Percentiles rank a stretch among this genome's conserved stretches.
Evolutionary conservation across 2,888 invertebrate species (phyloP).

Genomic region (Malthinus flaveolus): DNA sequence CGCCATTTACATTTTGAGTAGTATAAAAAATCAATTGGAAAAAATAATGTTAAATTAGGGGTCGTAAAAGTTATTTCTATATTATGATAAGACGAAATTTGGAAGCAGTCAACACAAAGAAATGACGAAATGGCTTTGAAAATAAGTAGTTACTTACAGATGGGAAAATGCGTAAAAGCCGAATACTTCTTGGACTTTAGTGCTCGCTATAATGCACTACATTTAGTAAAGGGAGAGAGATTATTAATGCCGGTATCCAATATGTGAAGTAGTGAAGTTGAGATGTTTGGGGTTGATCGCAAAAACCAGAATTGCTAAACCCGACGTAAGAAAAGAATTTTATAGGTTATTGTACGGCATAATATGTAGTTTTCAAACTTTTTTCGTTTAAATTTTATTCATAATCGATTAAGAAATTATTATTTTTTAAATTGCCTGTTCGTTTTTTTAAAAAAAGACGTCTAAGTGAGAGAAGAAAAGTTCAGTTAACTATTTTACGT

Average conservation of each 20-base stretch:
- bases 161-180: slow-evolving; percentile 17
- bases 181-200: slow-evolving; percentile 17
- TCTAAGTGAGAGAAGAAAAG: no score
- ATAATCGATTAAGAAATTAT: no score
- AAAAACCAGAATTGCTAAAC: slow-evolving; percentile 20
- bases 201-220: slow-evolving; percentile 22
- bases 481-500: no score
- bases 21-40: slow-evolving; percentile 3
- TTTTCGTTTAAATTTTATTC: no score
- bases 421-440: no score
- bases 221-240: slow-evolving; percentile 21
- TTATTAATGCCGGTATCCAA: slow-evolving; percentile 25
- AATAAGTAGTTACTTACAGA: slow-evolving; percentile 5
- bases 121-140: not conserved
- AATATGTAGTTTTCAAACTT: slow-evolving; percentile 18
- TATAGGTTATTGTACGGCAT: slow-evolving; percentile 9
- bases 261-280: slow-evolving; percentile 23
- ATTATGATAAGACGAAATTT: no score
- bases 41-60: no score
- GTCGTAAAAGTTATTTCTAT: no score
- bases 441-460: no score
- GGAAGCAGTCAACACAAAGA: not conserved
- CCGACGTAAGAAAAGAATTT: slow-evolving; percentile 22
- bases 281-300: slow-evolving; percentile 15
- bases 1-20: not conserved